Percentiles rank a stretch among this genome's conserved stretches.
Conservation (phyloP, 2,113 vertebrate species). For the Toxotes chatareus region DNA sequence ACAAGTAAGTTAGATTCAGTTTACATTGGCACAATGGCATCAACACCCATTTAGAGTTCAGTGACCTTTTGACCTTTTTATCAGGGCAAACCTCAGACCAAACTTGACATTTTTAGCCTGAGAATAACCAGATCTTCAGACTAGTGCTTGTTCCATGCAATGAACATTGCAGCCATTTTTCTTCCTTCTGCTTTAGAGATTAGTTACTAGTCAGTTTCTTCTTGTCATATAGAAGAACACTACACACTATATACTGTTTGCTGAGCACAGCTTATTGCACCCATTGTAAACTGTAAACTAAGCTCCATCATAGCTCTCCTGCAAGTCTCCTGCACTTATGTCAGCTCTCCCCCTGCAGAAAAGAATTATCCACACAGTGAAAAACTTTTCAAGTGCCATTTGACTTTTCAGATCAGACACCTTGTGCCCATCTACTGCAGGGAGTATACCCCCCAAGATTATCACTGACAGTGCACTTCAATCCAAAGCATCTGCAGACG, state of each 20-base stretch:
- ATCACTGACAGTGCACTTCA: conserved; percentile 1
- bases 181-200: neutral
- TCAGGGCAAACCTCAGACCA: no score
- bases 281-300: conserved; percentile 3
- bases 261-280: neutral
- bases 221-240: neutral
- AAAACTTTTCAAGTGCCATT: neutral
- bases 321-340: neutral
- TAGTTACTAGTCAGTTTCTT: neutral
- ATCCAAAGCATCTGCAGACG: conserved; percentile 15
- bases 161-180: neutral
- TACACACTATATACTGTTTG: neutral
- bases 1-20: neutral
- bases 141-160: no score
- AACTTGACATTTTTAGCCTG: no score
- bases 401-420: conserved; percentile 12
- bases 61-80: no score
- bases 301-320: neutral
- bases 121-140: no score
- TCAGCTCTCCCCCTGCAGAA: neutral
- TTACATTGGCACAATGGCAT: neutral
- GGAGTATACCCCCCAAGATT: neutral
- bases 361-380: neutral
- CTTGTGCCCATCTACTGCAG: neutral
- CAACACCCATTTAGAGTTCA: no score